phyloP scores from a whole-genome alignment of 2,888 invertebrate genomes.

The Acronicta alni region DNA sequence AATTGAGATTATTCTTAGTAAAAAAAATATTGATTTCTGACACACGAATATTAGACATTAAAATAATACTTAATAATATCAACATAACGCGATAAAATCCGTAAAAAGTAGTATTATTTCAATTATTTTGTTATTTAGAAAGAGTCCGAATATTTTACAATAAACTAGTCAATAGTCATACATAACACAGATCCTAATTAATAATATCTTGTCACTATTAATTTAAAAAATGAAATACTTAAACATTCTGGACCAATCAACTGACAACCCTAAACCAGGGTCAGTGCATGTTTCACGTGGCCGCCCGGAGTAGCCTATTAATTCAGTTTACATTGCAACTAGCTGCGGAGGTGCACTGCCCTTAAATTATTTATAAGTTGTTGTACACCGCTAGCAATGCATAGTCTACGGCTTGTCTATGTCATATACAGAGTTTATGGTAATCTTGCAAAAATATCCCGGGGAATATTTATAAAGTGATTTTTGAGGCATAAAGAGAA shows the following conservation, averaged over 20 bases:
- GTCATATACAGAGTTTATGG: slow-evolving; percentile 45
- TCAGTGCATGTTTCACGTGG: slow-evolving; percentile 47
- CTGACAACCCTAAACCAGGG: slow-evolving; percentile 30
- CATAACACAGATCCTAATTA: too few relatives aligned
- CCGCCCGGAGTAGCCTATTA: slow-evolving; percentile 48
- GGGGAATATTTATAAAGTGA: slow-evolving; percentile 46
- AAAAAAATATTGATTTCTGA: too few relatives aligned
- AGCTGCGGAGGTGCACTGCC: slow-evolving; percentile 35
- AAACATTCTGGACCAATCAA: slow-evolving; percentile 4
- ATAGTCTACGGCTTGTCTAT: slow-evolving; percentile 38
- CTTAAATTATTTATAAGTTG: slow-evolving; percentile 56
- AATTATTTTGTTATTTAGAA: too few relatives aligned
- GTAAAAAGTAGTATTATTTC: too few relatives aligned
- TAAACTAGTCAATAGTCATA: too few relatives aligned
- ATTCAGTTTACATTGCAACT: slow-evolving; percentile 61
- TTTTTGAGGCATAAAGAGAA: slow-evolving; percentile 28
- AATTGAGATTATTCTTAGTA: too few relatives aligned
- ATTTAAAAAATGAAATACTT: too few relatives aligned
- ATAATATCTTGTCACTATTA: too few relatives aligned
- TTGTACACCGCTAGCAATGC: slow-evolving; percentile 38
- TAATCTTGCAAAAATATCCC: slow-evolving; percentile 38
- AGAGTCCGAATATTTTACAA: too few relatives aligned
- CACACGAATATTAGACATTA: too few relatives aligned
- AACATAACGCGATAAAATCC: too few relatives aligned
- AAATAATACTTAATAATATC: too few relatives aligned